Evolutionary conservation across 2,888 invertebrate species (phyloP).

Genomic region (Phytoseiulus persimilis): DNA sequence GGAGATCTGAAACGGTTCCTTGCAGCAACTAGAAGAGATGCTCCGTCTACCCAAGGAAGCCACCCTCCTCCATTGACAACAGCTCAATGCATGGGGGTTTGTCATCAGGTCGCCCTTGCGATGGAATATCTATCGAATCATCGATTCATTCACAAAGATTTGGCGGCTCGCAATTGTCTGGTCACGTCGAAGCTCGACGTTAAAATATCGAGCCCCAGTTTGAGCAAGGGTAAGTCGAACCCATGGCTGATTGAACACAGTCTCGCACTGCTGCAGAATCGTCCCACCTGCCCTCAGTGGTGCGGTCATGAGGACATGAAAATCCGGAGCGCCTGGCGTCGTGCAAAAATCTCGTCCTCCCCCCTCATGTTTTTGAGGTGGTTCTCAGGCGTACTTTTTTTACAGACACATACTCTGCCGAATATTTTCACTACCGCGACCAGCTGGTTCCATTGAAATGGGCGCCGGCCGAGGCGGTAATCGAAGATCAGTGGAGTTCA

Average conservation of each 20-base stretch:
- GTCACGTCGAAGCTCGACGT: slow-evolving; percentile 68
- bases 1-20: slow-evolving; percentile 75
- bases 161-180: slow-evolving; percentile 82
- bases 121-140: slow-evolving; percentile 68
- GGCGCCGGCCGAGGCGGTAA: slow-evolving; percentile 74
- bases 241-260: too few relatives aligned
- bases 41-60: slow-evolving; percentile 50
- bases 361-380: not conserved
- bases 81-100: slow-evolving; percentile 52
- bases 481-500: slow-evolving; percentile 80
- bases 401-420: slow-evolving; percentile 71
- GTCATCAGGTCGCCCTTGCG: slow-evolving; percentile 66
- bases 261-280: too few relatives aligned
- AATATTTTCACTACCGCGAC: slow-evolving; percentile 77
- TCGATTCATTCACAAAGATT: slow-evolving; percentile 76
- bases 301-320: too few relatives aligned
- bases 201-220: slow-evolving; percentile 71
- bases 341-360: too few relatives aligned
- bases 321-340: too few relatives aligned
- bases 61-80: slow-evolving; percentile 58
- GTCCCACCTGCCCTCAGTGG: too few relatives aligned
- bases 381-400: not conserved
- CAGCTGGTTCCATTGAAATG: slow-evolving; percentile 77
- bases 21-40: slow-evolving; percentile 56
- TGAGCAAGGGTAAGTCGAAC: slow-evolving; percentile 52